Base-by-base conservation (phyloP, 2,888 invertebrate genomes). In the Cryptocephalus moraei region DNA sequence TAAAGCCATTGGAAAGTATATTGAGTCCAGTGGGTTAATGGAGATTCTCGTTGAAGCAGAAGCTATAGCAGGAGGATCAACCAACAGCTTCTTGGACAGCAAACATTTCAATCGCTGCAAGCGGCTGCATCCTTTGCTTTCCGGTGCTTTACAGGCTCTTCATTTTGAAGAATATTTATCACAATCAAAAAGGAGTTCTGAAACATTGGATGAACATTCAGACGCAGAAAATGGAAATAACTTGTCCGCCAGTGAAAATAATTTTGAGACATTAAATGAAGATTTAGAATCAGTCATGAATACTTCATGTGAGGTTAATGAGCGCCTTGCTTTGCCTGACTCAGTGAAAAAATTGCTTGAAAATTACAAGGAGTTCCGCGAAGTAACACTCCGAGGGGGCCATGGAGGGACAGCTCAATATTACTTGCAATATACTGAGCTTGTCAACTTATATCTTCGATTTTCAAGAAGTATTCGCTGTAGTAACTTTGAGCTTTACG, bases 1-100 rank as follows among this genome's bases (percentile, higher is more conserved):
- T 43, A 64, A 53, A 64, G 62, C 61, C 1, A 52, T 66, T 41
- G 64, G 64, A 41, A 64, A 63, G 47, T 62, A 51, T 50, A 64
- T 66, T 44, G 62, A 63, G 42, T 48, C 14, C 49, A 50, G 61
- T 60, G 64, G 64, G 49, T 53, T 66, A 52, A 41, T 57, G 10
- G 54, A 64, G n/a, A 58, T 63, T 39, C 8, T 62, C 32, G 62
- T 65, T 12, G 47, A 64, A 56, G 53, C 57, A 22, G 61, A 62
- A 47, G 54, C n/a, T n/a, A n/a, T n/a, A n/a, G n/a, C n/a, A n/a
- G n/a, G n/a, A n/a, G n/a, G n/a, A n/a, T n/a, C 49, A 44, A 40
- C 64, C 50, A 54, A 57, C 49, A 54, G 62, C 32, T 65, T 65
- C 47, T 49, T 66, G 8, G 57, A 58, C 13, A 53, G 65, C 44